Evolutionary conservation across 2,113 vertebrate species (phyloP).

Genomic region (Heterocephalus glaber): DNA sequence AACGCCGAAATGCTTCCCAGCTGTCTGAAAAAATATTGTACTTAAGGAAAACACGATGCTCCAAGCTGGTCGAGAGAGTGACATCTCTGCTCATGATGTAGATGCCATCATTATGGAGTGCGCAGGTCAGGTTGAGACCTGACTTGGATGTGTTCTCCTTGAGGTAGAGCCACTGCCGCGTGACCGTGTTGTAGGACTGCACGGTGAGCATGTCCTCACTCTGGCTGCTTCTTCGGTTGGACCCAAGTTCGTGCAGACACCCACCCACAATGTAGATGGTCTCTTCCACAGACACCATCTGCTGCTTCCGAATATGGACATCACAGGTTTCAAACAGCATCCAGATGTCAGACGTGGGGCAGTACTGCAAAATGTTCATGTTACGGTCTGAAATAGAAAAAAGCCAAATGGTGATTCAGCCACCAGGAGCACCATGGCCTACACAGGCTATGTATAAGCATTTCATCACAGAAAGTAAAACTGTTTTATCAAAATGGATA

Average conservation of each 20-base stretch:
- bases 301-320: constrained; percentile 95
- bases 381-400: constrained; percentile 91
- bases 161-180: constrained; percentile 93
- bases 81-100: constrained; percentile 96
- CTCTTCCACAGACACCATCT: constrained; percentile 98
- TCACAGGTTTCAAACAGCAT: constrained; percentile 89
- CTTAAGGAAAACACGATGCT: constrained; percentile 94
- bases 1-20: constrained; percentile 93
- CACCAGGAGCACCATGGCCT: accelerated
- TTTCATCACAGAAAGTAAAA: background rate
- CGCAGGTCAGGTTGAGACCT: constrained; percentile 94
- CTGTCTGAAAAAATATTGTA: constrained; percentile 94
- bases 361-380: constrained; percentile 93
- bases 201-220: constrained; percentile 93
- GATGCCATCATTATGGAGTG: constrained; percentile 95
- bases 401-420: background rate
- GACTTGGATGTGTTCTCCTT: constrained; percentile 95
- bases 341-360: constrained; percentile 92
- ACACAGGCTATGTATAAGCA: accelerated
- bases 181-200: constrained; percentile 93
- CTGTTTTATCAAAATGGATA: background rate
- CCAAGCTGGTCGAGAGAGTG: constrained; percentile 90
- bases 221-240: constrained; percentile 85
- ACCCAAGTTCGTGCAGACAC: constrained; percentile 91
- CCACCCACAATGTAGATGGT: constrained; percentile 96